Percentiles rank a stretch among this genome's conserved stretches.
These are phyloP conservation scores for Leptinotarsa juncta DNA, from an alignment of 2,888 invertebrate genomes.

Conservation along the genomic window DNA sequence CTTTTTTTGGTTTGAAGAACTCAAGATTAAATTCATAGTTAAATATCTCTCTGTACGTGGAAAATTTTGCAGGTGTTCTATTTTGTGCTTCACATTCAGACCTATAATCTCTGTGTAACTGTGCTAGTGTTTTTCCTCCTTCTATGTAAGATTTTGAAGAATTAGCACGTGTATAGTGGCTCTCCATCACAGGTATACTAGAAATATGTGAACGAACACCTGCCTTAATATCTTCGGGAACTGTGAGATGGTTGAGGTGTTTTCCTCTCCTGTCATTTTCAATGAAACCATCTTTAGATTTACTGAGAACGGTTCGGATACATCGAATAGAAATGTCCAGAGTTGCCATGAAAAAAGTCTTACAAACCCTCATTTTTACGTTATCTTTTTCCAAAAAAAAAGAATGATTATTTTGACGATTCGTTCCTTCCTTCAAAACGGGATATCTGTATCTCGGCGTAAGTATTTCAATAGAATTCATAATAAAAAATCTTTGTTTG, in stretches of 20 bases:
- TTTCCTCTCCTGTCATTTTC: constrained; percentile 11
- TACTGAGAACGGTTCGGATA: constrained; percentile 11
- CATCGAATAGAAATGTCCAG: constrained; percentile 13
- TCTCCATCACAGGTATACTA: constrained; percentile 30
- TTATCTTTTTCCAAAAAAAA: constrained; percentile 36
- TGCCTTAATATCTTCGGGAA: constrained; percentile 30
- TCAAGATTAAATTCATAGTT: constrained; percentile 36
- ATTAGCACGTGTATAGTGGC: constrained; percentile 34
- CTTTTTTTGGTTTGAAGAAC: constrained; percentile 39
- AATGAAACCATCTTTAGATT: constrained; percentile 19
- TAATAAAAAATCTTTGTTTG: constrained; percentile 34
- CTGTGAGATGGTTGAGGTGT: constrained; percentile 22
- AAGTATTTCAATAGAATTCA: constrained; percentile 19
- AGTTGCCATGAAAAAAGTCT: constrained; percentile 26
- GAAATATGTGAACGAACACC: constrained; percentile 27
- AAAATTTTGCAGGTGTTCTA: constrained; percentile 20
- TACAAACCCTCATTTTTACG: constrained; percentile 35
- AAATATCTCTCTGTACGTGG: constrained; percentile 27
- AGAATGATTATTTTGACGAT: constrained; percentile 34
- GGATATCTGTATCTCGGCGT: constrained; percentile 21
- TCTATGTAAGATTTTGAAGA: constrained; percentile 29
- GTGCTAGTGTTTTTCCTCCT: constrained; percentile 34
- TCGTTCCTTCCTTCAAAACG: constrained; percentile 17
- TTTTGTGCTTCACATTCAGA: constrained; percentile 23
- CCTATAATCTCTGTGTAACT: constrained; percentile 33